A percentile compares a stretch with the other conserved stretches of the same genome.
These are phyloP conservation scores for Ageneiosus marmoratus DNA, from an alignment of 2,113 vertebrate genomes.

Conservation along the genomic window DNA sequence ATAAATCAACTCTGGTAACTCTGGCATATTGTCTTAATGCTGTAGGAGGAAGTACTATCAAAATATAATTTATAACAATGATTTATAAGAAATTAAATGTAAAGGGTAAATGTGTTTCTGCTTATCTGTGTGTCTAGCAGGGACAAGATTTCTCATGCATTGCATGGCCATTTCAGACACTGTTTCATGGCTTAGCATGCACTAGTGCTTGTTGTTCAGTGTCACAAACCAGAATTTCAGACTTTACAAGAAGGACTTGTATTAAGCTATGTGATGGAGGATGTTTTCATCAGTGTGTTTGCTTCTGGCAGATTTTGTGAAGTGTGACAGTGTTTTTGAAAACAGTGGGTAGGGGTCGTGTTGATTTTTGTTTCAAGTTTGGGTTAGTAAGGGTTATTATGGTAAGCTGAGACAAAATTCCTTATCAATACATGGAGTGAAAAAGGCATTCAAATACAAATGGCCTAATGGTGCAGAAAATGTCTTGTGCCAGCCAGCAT, in stretches of 20 bases:
- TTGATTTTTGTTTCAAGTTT: background rate
- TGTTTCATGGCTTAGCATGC: background rate
- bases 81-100: background rate
- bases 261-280: background rate
- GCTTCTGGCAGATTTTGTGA: background rate
- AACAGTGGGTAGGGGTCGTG: background rate
- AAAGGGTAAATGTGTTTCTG: background rate
- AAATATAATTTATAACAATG: background rate
- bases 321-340: background rate
- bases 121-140: background rate
- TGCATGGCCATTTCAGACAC: background rate
- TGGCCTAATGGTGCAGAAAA: background rate
- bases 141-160: background rate
- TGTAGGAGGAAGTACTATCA: background rate
- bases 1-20: background rate
- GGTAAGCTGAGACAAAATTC: background rate
- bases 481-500: background rate
- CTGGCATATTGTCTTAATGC: background rate
- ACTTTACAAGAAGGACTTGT: background rate
- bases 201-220: background rate
- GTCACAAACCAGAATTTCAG: background rate
- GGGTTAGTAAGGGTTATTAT: background rate
- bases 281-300: background rate
- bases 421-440: background rate
- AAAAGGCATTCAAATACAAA: background rate